Base-by-base conservation (phyloP, 2,888 invertebrate genomes). In the Horisme vitalbata region DNA sequence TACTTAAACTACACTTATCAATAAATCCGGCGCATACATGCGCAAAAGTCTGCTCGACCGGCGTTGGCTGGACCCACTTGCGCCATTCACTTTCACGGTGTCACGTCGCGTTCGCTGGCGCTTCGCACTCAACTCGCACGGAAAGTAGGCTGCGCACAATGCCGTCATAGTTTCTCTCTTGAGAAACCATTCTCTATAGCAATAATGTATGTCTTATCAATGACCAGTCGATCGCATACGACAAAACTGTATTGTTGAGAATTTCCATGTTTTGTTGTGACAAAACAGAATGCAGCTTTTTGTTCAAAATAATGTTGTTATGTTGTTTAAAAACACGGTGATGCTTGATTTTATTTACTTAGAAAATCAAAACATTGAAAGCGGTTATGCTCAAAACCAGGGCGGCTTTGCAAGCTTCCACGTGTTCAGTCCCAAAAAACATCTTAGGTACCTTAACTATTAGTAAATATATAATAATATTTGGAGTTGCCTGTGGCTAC, bases 51-150 rank as follows among this genome's bases (percentile, higher is more conserved):
- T 64, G 11, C 26, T 26, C 8, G 5, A 6, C 8, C 23, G 23
- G 23, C 23, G 65, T 65, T 63, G 61, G 63, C 59, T 57, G 63
- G 66, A 63, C 65, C 59, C 61, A 69, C 74, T 79, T 81, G 75
- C 74, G 74, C 83, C 86, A 86, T 86, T 89, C 87, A 88, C 88
- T 89, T 87, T 88, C 88, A 80, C 87, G 74, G 67, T 88, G 85
- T 87, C 87, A 80, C 87, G 75, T 65, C 52, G 60, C 59, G 59
- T 57, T 65, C 61, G 71, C 67, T 56, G 56, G 57, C 59, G 62
- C 68, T 57, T 49, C 60, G 68, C 68, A 63, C 68, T 62, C 63
- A 59, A 56, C 65, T 68, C 59, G 60, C 70, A 75, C 83, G 66
- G 79, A 87, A 89, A 88, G 84, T 88, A 75, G 83, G 82, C 82